Percentiles rank a stretch among this genome's conserved stretches.
phyloP scores from a whole-genome alignment of 2,113 vertebrate genomes.

The Hucho hucho region DNA sequence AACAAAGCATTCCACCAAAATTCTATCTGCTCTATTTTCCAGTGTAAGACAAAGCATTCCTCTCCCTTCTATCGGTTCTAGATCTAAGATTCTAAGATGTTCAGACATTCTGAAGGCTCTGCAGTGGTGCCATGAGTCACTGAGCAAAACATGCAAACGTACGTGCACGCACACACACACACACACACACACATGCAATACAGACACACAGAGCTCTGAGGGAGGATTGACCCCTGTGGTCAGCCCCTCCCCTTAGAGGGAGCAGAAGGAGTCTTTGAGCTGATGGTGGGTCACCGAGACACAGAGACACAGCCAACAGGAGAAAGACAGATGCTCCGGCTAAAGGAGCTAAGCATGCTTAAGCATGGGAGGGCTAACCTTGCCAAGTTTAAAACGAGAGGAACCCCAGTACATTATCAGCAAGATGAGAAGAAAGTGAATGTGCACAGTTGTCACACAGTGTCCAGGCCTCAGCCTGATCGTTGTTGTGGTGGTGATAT shows the following conservation, averaged over 20 bases:
- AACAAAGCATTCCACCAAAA: slow-evolving; percentile 12
- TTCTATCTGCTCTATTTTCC: slow-evolving; percentile 16
- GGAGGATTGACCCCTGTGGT: slow-evolving; percentile 12
- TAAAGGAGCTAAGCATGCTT: too few relatives aligned
- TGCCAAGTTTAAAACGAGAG: too few relatives aligned
- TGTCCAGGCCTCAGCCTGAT: too few relatives aligned
- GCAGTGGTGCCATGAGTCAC: slow-evolving; percentile 6
- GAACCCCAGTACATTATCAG: too few relatives aligned
- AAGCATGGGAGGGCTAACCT: too few relatives aligned
- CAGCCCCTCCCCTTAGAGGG: slow-evolving; percentile 15
- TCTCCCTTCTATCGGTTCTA: too few relatives aligned
- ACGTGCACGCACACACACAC: neutral
- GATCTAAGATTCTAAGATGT: slow-evolving; percentile 5
- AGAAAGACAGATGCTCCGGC: too few relatives aligned
- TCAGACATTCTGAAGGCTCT: neutral
- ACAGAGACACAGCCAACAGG: too few relatives aligned
- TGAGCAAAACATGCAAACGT: neutral
- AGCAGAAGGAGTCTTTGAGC: slow-evolving; percentile 39
- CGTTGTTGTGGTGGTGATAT: too few relatives aligned
- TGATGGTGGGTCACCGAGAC: neutral
- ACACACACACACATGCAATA: too few relatives aligned
- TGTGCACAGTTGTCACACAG: too few relatives aligned
- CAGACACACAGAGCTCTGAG: neutral
- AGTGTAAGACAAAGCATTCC: slow-evolving; percentile 8
- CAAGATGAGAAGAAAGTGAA: too few relatives aligned